Conservation (phyloP, 2,797 vertebrate species). For the Dendrocincla fuliginosa region DNA sequence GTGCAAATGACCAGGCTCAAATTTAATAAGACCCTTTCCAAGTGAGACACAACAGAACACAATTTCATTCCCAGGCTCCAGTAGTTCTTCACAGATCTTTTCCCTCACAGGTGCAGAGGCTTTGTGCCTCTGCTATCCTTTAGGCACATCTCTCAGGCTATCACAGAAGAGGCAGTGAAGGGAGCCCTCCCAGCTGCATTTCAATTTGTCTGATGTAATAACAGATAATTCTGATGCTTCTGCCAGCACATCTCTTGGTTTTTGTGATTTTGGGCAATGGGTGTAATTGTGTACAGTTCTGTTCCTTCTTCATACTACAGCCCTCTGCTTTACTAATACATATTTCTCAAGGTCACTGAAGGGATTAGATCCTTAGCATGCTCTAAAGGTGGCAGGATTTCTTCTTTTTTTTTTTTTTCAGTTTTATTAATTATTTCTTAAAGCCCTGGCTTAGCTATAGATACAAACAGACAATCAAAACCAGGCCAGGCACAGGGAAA, state of each 20-base stretch:
- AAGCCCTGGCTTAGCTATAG: background rate
- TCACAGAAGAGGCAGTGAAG: background rate
- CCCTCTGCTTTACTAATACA: background rate
- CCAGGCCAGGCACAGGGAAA: background rate
- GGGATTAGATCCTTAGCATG: background rate
- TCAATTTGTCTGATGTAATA: background rate
- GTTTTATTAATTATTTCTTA: background rate
- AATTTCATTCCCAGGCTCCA: background rate
- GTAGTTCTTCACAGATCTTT: background rate
- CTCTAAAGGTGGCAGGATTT: background rate
- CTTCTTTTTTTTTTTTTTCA: background rate
- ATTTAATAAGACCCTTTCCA: background rate
- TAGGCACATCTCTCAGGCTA: background rate
- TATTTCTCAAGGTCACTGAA: background rate
- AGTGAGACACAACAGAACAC: background rate
- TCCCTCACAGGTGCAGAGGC: background rate
- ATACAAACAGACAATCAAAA: background rate
- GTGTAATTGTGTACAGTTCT: background rate
- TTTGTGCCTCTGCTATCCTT: background rate
- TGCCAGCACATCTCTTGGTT: background rate
- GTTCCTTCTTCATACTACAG: background rate
- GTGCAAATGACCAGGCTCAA: background rate
- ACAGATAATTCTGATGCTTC: background rate
- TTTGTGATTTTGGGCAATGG: background rate
- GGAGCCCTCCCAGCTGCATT: background rate